Percentiles rank a stretch among this genome's conserved stretches.
These are phyloP conservation scores for Hirtodrosophila duncani DNA, from an alignment of 2,888 invertebrate genomes.

Conservation along the genomic window DNA sequence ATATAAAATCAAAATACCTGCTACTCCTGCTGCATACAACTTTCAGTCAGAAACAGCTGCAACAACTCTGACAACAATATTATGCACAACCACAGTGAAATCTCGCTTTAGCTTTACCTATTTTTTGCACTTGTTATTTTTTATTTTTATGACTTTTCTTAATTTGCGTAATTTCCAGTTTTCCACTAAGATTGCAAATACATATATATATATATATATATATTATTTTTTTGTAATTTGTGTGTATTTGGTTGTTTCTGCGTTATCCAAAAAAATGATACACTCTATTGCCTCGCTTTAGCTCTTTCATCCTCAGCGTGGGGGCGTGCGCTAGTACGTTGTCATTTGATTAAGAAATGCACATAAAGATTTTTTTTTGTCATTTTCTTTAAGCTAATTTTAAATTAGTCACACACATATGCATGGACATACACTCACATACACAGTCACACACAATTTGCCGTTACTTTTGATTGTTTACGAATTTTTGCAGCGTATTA, in stretches of 20 bases:
- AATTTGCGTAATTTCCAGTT: constrained; percentile 44
- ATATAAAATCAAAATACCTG: too few species aligned
- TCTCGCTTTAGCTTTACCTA: constrained; percentile 21
- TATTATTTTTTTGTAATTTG: constrained; percentile 10
- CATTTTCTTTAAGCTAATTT: constrained; percentile 26
- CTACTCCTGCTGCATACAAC: constrained; percentile 4
- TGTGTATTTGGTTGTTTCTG: constrained; percentile 44
- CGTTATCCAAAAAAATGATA: constrained; percentile 6
- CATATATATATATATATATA: constrained; percentile 1
- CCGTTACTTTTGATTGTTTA: constrained; percentile 63
- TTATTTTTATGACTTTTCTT: constrained; percentile 29
- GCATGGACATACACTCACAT: constrained; percentile 10
- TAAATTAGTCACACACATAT: constrained; percentile 35
- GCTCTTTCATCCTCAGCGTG: constrained; percentile 6
- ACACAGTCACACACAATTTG: constrained; percentile 50
- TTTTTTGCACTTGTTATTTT: constrained; percentile 26
- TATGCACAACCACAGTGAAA: constrained; percentile 1
- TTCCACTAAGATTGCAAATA: constrained; percentile 9
- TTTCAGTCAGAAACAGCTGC: constrained; percentile 1
- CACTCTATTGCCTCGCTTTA: constrained; percentile 10
- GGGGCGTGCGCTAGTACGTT: constrained; percentile 22
- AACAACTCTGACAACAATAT: constrained; percentile 1
- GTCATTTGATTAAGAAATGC: constrained; percentile 15
- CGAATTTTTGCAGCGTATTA: constrained; percentile 35
- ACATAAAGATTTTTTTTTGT: constrained; percentile 18